Conservation (phyloP, 2,113 vertebrate genomes). For the Taurulus bubalis region DNA sequence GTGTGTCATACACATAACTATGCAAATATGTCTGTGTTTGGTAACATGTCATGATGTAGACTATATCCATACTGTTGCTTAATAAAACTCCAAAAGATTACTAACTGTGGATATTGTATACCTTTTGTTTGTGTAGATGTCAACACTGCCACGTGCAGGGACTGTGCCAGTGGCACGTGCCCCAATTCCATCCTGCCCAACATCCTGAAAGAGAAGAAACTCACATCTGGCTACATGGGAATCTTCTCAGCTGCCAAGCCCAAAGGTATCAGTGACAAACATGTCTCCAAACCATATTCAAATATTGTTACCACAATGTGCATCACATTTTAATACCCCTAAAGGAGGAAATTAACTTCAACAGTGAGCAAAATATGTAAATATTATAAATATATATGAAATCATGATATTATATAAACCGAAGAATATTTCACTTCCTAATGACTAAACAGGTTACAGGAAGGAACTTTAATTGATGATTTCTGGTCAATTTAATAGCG, state of each 20-base stretch:
- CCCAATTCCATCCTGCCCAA: conserved; percentile 72
- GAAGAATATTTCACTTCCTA: background rate
- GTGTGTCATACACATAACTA: background rate
- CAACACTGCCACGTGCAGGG: conserved; percentile 77
- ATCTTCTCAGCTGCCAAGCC: conserved; percentile 72
- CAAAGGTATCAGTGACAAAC: conserved; percentile 59
- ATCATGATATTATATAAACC: background rate
- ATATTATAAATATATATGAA: background rate
- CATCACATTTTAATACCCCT: background rate
- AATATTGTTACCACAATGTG: background rate
- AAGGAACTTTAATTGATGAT: background rate
- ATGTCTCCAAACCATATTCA: background rate
- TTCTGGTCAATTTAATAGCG: too few relatives aligned
- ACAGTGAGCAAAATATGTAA: background rate
- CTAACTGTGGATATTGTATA: background rate
- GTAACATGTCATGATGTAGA: conserved; percentile 3
- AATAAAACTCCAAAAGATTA: background rate
- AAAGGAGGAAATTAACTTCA: background rate
- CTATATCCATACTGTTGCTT: background rate
- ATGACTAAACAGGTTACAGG: background rate
- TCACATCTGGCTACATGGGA: conserved; percentile 84
- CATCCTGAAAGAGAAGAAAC: conserved; percentile 73
- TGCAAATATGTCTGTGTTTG: background rate
- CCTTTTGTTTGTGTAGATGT: conserved; percentile 52
- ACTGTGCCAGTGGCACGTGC: conserved; percentile 77